These are phyloP conservation scores for Cheilosia pagana DNA, from an alignment of 2,888 invertebrate genomes.

Conservation along the genomic window DNA sequence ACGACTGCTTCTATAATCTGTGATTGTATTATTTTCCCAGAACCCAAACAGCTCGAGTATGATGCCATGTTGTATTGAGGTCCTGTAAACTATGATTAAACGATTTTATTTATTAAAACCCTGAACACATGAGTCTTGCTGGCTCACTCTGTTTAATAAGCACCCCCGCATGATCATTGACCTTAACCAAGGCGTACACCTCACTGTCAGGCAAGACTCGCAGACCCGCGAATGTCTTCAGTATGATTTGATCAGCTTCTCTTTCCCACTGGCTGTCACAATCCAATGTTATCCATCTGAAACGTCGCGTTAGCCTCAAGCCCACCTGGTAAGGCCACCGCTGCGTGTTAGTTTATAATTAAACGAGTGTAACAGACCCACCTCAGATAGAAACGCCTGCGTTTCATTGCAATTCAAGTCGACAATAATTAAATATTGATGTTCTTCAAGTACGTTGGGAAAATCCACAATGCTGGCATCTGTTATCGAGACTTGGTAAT, in stretches of 20 bases:
- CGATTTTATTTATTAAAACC: constrained; percentile 31
- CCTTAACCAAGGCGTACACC: constrained; percentile 73
- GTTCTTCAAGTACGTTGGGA: constrained; percentile 75
- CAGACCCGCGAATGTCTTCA: constrained; percentile 57
- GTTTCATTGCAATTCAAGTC: constrained; percentile 74
- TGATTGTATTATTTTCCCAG: constrained; percentile 60
- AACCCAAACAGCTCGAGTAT: constrained; percentile 73
- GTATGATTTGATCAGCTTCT: constrained; percentile 39
- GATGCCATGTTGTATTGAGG: constrained; percentile 44
- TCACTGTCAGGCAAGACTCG: constrained; percentile 75
- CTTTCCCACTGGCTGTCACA: constrained; percentile 18
- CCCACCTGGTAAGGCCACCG: constrained; percentile 42
- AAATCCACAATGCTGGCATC: constrained; percentile 59
- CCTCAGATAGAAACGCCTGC: constrained; percentile 51
- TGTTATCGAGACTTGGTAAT: constrained; percentile 71
- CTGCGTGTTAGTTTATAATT: constrained; percentile 55
- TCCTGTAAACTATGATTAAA: constrained; percentile 72
- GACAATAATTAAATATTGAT: constrained; percentile 76
- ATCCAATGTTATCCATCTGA: constrained; percentile 70
- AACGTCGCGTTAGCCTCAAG: constrained; percentile 62
- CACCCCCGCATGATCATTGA: constrained; percentile 2
- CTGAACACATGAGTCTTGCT: not conserved
- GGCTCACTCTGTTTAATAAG: constrained; percentile 53
- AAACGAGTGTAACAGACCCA: constrained; percentile 26
- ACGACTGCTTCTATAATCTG: constrained; percentile 44